These are phyloP conservation scores for Argyresthia goedartella DNA, from an alignment of 2,888 invertebrate species.

Conservation along the genomic window DNA sequence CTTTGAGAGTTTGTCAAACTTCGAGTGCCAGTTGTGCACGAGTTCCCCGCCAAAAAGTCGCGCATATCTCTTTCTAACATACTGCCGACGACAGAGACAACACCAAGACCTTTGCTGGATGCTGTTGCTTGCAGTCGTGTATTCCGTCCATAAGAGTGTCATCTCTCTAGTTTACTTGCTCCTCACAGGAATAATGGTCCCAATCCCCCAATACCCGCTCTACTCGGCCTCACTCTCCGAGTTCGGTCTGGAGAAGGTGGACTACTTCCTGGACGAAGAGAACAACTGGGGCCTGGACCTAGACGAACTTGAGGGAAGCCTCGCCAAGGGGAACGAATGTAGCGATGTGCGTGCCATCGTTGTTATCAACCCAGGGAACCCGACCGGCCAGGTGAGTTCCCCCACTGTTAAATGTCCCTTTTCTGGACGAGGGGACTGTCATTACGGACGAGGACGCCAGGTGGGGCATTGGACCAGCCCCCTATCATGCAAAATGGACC, in stretches of 20 bases:
- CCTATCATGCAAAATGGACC: no score
- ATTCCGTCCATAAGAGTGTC: no score
- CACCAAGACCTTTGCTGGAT: no score
- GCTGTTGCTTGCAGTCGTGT: no score
- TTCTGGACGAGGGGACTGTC: conserved; percentile 88
- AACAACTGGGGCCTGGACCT: conserved; percentile 87
- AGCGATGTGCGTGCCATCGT: conserved; percentile 88
- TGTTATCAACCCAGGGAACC: conserved; percentile 92
- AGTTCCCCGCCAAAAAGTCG: no score
- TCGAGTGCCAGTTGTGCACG: no score
- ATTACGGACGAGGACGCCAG: conserved; percentile 88
- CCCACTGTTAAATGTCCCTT: conserved; percentile 42
- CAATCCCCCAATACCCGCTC: conserved; percentile 98
- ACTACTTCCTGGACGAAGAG: conserved; percentile 93
- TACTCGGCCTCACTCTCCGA: conserved; percentile 97
- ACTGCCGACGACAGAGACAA: no score
- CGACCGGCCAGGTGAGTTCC: conserved; percentile 32
- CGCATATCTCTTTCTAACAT: no score
- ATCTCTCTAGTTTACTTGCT: no score
- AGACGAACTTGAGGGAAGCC: conserved; percentile 83
- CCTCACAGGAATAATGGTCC: conserved; percentile 88
- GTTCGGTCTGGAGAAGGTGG: conserved; percentile 86
- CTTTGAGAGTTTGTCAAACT: no score
- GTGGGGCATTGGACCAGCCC: no score
- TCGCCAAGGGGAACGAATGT: conserved; percentile 63